Conservation (phyloP, 2,888 invertebrate genomes). For the Lasioglossum vierecki region DNA sequence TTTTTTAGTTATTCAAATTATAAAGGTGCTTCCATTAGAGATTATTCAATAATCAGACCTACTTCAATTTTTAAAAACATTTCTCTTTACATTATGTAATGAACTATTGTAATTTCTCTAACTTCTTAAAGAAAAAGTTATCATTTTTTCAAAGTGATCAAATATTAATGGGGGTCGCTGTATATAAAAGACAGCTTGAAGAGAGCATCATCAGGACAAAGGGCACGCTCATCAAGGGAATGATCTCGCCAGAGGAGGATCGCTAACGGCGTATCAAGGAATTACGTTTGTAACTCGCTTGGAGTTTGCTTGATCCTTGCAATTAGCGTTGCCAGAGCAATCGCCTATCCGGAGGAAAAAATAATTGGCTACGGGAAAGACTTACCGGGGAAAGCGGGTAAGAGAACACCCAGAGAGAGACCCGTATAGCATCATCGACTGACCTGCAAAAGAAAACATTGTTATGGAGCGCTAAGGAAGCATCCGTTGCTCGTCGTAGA, state of each 20-base stretch:
- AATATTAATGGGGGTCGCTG: too few species aligned
- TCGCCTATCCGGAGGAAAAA: background rate
- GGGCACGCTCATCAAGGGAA: background rate
- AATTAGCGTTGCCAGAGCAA: background rate
- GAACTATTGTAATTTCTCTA: too few species aligned
- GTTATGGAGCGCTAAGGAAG: conserved; percentile 6
- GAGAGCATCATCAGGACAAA: background rate
- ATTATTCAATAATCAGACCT: too few species aligned
- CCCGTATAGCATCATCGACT: background rate
- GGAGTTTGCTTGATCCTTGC: background rate
- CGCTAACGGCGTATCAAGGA: background rate
- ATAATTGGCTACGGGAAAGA: background rate
- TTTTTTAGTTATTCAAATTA: too few species aligned
- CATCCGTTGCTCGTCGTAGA: background rate
- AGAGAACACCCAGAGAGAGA: background rate
- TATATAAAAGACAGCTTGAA: too few species aligned
- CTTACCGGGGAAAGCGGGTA: background rate
- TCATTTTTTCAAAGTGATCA: too few species aligned
- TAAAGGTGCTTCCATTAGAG: too few species aligned
- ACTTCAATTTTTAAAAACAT: too few species aligned
- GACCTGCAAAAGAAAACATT: conserved; percentile 8
- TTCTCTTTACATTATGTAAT: too few species aligned
- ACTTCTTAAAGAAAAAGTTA: too few species aligned
- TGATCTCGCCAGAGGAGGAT: background rate
- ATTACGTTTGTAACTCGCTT: background rate